Evolutionary conservation across 30 jellyfish, hydroid and myxozoan genomes (phyloP).

Genomic region (Chrysaora quinquecirrha): DNA sequence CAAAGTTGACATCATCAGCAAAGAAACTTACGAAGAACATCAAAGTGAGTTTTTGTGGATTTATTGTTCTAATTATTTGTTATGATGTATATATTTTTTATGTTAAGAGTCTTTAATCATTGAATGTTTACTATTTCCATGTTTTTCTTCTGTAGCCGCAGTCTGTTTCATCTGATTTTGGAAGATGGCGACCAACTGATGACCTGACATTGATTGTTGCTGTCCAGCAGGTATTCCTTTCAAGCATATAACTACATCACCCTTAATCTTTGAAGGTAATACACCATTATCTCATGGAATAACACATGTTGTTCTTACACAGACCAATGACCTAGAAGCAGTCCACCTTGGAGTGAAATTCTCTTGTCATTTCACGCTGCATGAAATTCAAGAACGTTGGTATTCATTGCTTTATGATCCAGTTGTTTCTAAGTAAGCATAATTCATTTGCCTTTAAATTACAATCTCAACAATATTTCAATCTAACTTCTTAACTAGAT

Average conservation of each 20-base stretch:
- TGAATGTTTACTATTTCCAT: background rate
- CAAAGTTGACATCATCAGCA: slow-evolving; percentile 21
- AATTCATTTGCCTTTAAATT: background rate
- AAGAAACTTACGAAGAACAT: slow-evolving; percentile 67
- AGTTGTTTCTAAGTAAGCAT: slow-evolving; percentile 83
- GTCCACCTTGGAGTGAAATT: slow-evolving; percentile 91
- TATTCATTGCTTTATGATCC: slow-evolving; percentile 95
- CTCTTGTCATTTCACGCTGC: slow-evolving; percentile 86
- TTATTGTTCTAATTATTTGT: background rate
- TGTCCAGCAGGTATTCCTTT: slow-evolving; percentile 93
- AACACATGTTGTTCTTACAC: background rate
- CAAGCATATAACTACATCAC: too few species aligned
- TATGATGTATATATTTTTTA: background rate
- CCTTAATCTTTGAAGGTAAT: too few species aligned
- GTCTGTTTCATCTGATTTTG: slow-evolving; percentile 94
- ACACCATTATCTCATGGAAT: too few species aligned
- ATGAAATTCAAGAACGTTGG: slow-evolving; percentile 97
- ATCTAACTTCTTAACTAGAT: background rate
- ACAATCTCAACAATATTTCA: background rate
- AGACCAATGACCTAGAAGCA: slow-evolving; percentile 91
- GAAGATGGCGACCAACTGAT: slow-evolving; percentile 99
- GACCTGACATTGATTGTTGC: slow-evolving; percentile 86
- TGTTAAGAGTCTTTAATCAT: too few species aligned
- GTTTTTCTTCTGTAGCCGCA: slow-evolving; percentile 57
- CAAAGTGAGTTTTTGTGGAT: slow-evolving; percentile 36